Conservation (phyloP, 2,113 vertebrate genomes). For the Aegypius monachus region DNA sequence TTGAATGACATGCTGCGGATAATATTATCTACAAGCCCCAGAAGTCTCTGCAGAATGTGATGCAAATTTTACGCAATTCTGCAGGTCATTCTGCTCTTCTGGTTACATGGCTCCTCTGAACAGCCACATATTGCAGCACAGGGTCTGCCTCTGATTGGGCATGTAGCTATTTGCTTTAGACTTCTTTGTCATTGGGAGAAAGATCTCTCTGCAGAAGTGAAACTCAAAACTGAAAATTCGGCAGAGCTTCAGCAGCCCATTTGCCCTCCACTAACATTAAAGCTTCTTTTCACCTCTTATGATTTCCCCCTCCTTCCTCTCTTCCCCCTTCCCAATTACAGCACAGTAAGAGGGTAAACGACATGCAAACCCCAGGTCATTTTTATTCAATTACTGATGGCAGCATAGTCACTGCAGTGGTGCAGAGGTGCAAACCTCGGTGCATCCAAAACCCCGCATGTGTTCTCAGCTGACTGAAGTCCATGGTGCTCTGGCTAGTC, state of each 20-base stretch:
- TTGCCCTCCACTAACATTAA: not conserved
- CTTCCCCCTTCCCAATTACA: not conserved
- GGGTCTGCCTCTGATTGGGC: not conserved
- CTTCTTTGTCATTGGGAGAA: not conserved
- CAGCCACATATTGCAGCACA: not conserved
- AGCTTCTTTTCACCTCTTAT: not conserved
- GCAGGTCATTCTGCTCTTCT: not conserved
- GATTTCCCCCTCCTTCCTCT: not conserved
- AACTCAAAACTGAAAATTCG: not conserved
- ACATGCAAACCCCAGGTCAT: not conserved
- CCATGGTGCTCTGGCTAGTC: not conserved
- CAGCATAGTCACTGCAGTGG: accelerated
- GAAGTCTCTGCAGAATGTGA: not conserved
- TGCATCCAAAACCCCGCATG: not conserved
- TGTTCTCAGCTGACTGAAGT: not conserved
- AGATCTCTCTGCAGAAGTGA: not conserved
- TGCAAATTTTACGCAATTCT: not conserved
- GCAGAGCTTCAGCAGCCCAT: not conserved
- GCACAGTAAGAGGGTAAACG: not conserved
- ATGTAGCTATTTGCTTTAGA: not conserved
- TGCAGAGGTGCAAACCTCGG: not conserved
- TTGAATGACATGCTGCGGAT: not conserved
- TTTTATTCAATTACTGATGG: not conserved
- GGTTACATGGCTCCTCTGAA: not conserved
- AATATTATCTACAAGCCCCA: not conserved